A percentile compares a stretch with the other conserved stretches of the same genome.
These are phyloP conservation scores for Rhinolophus ferrumequinum DNA, from an alignment of 2,113 vertebrate genomes.

Conservation along the genomic window DNA sequence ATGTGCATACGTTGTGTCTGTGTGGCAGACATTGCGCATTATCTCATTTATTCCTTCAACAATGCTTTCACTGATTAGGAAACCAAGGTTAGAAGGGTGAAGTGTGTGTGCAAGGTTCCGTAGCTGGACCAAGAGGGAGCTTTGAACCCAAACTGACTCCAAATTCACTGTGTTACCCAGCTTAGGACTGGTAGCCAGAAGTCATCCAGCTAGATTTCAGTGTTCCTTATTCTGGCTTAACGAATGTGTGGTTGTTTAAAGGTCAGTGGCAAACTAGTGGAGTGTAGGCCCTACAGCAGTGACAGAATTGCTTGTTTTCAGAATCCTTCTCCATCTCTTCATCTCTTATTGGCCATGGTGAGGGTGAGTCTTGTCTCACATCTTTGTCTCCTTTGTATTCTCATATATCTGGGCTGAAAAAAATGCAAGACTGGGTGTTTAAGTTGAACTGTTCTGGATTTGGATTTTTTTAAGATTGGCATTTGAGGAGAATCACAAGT, in stretches of 20 bases:
- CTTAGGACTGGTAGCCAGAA: background rate
- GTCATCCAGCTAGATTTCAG: background rate
- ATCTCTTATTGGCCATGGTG: background rate
- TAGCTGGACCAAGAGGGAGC: background rate
- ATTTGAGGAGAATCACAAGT: constrained; percentile 68
- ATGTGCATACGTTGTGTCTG: background rate
- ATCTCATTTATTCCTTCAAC: background rate
- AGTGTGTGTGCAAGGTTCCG: background rate
- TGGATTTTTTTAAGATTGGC: constrained; percentile 51
- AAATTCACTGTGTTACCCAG: background rate
- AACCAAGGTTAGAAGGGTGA: background rate
- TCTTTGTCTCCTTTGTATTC: background rate
- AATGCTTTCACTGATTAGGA: background rate
- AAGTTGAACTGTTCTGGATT: constrained; percentile 46
- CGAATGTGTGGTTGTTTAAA: background rate
- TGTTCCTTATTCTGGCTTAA: background rate
- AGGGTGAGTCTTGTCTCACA: background rate
- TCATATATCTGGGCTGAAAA: background rate
- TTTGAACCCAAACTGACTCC: background rate
- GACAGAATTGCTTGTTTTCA: no score
- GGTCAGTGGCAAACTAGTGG: background rate
- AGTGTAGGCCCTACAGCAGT: background rate
- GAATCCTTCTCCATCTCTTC: background rate
- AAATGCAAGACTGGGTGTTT: background rate
- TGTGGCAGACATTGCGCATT: background rate